A percentile compares a stretch with the other conserved stretches of the same genome.
Evolutionary conservation across 1,140 invertebrate genomes (phyloP).

Genomic region (Platyura marginata): DNA sequence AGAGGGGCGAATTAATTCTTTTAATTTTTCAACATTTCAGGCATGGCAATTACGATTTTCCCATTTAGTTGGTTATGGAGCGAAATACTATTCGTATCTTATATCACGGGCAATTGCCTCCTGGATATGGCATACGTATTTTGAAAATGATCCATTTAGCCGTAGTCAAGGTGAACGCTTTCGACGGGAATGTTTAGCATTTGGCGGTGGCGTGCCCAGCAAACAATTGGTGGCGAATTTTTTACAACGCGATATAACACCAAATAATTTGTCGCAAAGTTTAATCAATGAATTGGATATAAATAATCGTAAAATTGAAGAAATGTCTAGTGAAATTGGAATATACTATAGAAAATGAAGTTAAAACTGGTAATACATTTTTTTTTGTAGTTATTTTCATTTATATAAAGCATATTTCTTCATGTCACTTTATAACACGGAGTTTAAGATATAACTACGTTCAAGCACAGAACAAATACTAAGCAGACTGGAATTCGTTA

Average conservation of each 20-base stretch:
- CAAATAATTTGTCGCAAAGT: conserved; percentile 33
- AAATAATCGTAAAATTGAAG: conserved; percentile 25
- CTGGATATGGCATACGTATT: conserved; percentile 82
- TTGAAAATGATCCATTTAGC: conserved; percentile 66
- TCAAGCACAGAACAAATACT: no score
- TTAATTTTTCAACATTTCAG: conserved; percentile 22
- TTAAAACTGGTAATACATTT: not conserved
- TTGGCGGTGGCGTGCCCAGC: conserved; percentile 78
- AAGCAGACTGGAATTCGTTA: no score
- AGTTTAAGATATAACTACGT: no score
- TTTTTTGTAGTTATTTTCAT: no score
- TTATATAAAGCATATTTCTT: no score
- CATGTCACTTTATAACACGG: no score
- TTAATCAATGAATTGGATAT: conserved; percentile 35
- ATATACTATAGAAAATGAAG: not conserved
- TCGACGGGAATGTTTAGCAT: conserved; percentile 52
- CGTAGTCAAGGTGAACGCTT: conserved; percentile 58
- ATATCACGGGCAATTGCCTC: conserved; percentile 86
- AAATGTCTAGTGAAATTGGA: conserved; percentile 9
- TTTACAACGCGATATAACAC: conserved; percentile 44
- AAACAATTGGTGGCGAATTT: conserved; percentile 52
- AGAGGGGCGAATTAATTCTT: not conserved
- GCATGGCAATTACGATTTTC: conserved; percentile 94
- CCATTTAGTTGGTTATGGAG: conserved; percentile 93
- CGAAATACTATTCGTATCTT: conserved; percentile 95